Base-by-base conservation (phyloP, 2,113 vertebrate species). In the Stercorarius parasiticus region DNA sequence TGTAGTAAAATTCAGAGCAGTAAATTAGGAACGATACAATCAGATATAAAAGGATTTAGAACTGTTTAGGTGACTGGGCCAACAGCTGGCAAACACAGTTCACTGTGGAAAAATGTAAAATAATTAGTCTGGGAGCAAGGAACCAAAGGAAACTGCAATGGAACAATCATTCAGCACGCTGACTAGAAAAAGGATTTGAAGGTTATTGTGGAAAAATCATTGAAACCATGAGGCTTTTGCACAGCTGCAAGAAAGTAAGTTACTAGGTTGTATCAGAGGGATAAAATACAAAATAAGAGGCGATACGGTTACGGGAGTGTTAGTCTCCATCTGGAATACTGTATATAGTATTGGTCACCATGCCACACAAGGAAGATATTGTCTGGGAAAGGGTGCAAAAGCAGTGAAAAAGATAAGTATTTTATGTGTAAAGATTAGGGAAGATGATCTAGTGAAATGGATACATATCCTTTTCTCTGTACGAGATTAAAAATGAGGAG, bases 101-200 rank as follows among this genome's bases (percentile, higher is more conserved):
- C 98, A 98, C 97, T 98, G 95, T 98, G 98, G 98, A 98, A 98
- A 98, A 98, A 98, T 98, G 97, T 98, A 97, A 98, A 98, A 98
- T 98, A 98, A 98, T 98, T 98, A 98, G 98, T 97, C 97, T 98
- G 97, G 97, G 97, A 98, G 98, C 97, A 97, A 97, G 98, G 97
- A 98, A 98, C 97, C 92, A 97, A 94, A 97, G 93, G 95, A 95
- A 97, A 90, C 90, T 95, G 90, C 96, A 97, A 91, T 97, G 97
- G 97, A 97, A 97, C 95, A 97, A 98, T 98, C 98, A 97, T 98
- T 98, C 98, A 98, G 97, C 97, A 98, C 97, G 85, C 96, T 98
- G 98, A 98, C 98, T 97, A 98, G 97, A 97, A 97, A 97, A 98
- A 98, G 92, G 98, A 98, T 98, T 98, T 98, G 95, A 97, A 97